These are phyloP conservation scores for Hoplias malabaricus DNA, from an alignment of 2,113 vertebrate species.

Conservation along the genomic window DNA sequence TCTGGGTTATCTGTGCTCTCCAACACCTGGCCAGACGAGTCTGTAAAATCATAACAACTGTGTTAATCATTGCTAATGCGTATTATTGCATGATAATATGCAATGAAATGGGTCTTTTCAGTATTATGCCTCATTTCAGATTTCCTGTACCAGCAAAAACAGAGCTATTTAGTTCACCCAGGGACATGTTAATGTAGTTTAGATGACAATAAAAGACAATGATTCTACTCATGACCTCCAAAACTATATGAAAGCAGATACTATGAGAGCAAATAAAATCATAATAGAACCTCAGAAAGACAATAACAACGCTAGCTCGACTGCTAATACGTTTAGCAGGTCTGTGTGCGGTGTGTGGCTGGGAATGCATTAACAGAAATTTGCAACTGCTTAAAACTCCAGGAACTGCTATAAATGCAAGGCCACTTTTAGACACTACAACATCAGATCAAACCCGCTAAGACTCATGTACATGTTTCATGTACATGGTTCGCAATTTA, in stretches of 20 bases:
- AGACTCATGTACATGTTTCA: neutral
- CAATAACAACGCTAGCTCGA: neutral
- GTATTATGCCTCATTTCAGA: neutral
- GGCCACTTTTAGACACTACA: neutral
- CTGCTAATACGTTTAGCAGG: neutral
- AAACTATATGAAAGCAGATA: constrained; percentile 12
- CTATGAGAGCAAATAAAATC: neutral
- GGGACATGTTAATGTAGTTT: neutral
- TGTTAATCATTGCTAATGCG: neutral
- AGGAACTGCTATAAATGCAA: neutral
- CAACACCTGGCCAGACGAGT: constrained; percentile 87
- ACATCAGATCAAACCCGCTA: neutral
- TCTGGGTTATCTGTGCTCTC: constrained; percentile 73
- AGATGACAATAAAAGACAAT: neutral
- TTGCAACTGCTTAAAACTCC: constrained; percentile 8
- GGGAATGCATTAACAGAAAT: neutral
- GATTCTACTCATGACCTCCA: neutral
- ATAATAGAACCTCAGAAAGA: too few species aligned
- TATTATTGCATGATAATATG: neutral
- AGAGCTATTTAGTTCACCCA: neutral
- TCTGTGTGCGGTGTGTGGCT: neutral
- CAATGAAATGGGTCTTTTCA: neutral
- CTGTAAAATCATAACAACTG: constrained; percentile 60
- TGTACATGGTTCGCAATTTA: neutral
- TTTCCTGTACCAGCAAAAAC: neutral